Conservation (phyloP, 2,888 invertebrate genomes). For the Antitype chi region DNA sequence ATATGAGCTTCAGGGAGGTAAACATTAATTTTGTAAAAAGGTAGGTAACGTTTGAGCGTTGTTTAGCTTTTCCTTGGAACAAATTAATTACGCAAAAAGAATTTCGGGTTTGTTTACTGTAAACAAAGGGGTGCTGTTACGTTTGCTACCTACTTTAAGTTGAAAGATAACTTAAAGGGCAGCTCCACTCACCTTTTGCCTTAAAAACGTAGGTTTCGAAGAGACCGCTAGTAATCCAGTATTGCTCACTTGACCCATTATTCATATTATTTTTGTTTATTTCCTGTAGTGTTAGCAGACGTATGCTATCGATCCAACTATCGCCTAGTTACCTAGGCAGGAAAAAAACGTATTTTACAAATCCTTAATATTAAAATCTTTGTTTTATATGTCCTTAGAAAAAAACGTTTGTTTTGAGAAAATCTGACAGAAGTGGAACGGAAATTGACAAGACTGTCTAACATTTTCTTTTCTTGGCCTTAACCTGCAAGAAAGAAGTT, state of each 20-base stretch:
- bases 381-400: background rate
- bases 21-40: constrained; percentile 19
- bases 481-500: constrained; percentile 11
- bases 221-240: constrained; percentile 92
- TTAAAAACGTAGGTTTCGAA: constrained; percentile 82
- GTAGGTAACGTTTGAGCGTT: background rate
- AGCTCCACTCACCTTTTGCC: constrained; percentile 77
- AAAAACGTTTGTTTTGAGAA: constrained; percentile 16
- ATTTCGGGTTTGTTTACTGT: constrained; percentile 19
- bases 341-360: constrained; percentile 45
- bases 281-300: constrained; percentile 15
- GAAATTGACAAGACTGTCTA: constrained; percentile 2
- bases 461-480: constrained; percentile 1
- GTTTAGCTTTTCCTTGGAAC: constrained; percentile 5
- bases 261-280: constrained; percentile 47
- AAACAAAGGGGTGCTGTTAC: constrained; percentile 10
- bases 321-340: constrained; percentile 75
- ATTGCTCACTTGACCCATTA: constrained; percentile 92
- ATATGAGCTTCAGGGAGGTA: background rate
- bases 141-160: background rate
- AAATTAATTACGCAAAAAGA: constrained; percentile 19
- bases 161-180: constrained; percentile 4
- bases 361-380: constrained; percentile 21
- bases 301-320: constrained; percentile 80
- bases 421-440: background rate